Evolutionary conservation across 2,797 vertebrate species (phyloP).

Genomic region (Sebastes melanostomus): DNA sequence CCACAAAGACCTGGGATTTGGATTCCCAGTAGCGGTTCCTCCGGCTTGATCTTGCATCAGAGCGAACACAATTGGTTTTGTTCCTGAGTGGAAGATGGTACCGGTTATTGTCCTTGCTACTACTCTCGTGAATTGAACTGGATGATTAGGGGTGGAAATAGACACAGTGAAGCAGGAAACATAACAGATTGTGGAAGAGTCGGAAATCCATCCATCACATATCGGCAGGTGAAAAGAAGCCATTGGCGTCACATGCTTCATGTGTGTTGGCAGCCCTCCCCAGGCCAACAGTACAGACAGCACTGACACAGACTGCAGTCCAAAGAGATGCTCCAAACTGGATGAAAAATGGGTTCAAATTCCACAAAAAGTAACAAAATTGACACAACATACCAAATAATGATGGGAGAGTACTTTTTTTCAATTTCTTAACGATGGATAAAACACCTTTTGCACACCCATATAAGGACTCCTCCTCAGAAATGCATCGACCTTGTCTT

Average conservation of each 20-base stretch:
- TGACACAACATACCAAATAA: neutral
- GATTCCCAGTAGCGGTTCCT: neutral
- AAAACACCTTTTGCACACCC: neutral
- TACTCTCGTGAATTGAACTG: neutral
- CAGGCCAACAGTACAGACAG: neutral
- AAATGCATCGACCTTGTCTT: neutral
- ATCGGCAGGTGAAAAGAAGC: neutral
- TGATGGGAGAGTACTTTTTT: too few relatives aligned
- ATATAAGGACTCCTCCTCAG: neutral
- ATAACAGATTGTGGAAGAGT: neutral
- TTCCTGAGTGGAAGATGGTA: neutral
- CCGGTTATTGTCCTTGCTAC: neutral
- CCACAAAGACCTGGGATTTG: neutral
- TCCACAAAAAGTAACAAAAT: neutral
- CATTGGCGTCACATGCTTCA: neutral
- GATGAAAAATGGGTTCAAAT: neutral
- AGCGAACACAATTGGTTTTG: neutral
- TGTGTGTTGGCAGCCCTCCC: neutral
- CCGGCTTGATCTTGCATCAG: neutral
- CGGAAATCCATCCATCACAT: neutral
- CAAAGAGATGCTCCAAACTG: neutral
- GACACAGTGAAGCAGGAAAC: neutral
- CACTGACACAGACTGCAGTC: neutral
- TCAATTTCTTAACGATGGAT: too few relatives aligned
- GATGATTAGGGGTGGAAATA: neutral